Evolutionary conservation across 2,797 vertebrate species (phyloP).

Genomic region (Petrocephalus sullivani): DNA sequence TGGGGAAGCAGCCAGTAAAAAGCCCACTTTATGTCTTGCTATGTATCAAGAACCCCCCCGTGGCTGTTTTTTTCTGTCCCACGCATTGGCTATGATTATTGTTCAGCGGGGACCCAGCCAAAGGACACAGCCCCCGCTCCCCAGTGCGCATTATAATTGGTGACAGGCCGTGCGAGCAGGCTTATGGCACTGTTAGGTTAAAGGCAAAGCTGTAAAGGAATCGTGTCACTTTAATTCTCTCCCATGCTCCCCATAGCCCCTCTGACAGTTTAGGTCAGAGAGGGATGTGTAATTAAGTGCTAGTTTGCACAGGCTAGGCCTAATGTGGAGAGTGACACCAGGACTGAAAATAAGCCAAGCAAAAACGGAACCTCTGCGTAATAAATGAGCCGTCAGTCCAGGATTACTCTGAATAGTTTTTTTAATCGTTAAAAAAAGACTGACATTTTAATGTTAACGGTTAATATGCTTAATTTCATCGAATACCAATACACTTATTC

Average conservation of each 20-base stretch:
- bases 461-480: neutral
- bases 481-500: neutral
- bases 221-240: conserved; percentile 18
- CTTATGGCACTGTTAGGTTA: neutral
- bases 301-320: conserved; percentile 18
- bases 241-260: neutral
- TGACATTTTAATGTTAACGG: neutral
- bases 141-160: conserved; percentile 1
- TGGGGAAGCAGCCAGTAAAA: neutral
- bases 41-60: neutral
- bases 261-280: conserved; percentile 11
- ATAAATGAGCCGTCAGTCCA: conserved; percentile 1
- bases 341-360: neutral
- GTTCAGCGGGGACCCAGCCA: neutral
- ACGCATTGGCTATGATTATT: neutral
- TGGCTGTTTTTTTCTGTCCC: neutral
- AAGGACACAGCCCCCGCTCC: neutral
- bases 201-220: conserved; percentile 9
- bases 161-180: neutral
- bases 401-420: conserved; percentile 4
- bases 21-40: neutral
- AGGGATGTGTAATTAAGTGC: conserved; percentile 16
- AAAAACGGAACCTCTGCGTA: conserved; percentile 10
- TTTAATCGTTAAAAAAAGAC: neutral
- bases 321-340: conserved; percentile 1